phyloP scores from a whole-genome alignment of 2,113 vertebrate genomes.

The Megalops atlanticus region DNA sequence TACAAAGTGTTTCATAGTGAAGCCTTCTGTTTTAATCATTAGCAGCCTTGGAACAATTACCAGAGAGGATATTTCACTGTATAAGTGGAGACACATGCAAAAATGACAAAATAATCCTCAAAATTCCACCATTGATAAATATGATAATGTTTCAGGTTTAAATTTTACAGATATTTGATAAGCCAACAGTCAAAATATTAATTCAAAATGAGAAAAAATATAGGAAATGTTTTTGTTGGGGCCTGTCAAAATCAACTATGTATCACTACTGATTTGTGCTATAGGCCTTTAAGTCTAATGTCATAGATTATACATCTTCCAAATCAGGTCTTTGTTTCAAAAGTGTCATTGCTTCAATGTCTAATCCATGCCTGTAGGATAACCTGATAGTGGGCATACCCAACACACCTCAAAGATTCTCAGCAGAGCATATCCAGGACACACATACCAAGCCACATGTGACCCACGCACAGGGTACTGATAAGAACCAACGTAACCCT shows the following conservation, averaged over 20 bases:
- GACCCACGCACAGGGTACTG: background rate
- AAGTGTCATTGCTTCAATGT: background rate
- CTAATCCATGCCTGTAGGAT: background rate
- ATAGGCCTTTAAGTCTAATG: no score
- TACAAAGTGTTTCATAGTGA: conserved; percentile 32
- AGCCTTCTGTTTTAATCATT: conserved; percentile 44
- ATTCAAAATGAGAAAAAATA: background rate
- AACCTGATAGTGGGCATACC: background rate
- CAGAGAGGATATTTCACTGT: conserved; percentile 36
- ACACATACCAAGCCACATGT: background rate
- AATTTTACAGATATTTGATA: background rate
- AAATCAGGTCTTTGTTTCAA: background rate
- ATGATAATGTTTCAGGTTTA: background rate
- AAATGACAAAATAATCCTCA: background rate
- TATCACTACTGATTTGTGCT: background rate
- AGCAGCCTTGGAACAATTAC: conserved; percentile 30
- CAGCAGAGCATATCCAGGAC: background rate
- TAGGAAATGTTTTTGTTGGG: background rate
- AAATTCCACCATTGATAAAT: background rate
- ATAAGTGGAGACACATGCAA: conserved; percentile 13
- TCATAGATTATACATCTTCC: background rate
- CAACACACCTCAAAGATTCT: background rate
- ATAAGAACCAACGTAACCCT: conserved; percentile 7
- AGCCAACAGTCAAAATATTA: background rate
- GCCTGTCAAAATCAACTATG: background rate